Base-by-base conservation (phyloP, 2,113 vertebrate species). In the Struthidea cinerea region DNA sequence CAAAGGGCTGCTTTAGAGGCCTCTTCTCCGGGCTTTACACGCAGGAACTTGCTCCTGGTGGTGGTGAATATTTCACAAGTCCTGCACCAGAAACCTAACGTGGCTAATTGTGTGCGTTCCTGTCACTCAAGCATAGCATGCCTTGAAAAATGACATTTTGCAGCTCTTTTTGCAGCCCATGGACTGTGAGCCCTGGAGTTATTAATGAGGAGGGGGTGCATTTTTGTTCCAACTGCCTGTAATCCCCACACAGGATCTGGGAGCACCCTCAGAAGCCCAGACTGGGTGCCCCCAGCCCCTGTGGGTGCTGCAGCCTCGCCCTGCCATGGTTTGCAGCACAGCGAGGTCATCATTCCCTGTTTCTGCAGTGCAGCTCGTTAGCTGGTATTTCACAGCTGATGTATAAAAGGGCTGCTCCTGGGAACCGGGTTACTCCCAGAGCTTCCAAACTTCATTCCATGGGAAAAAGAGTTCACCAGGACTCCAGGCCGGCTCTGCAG, bases 41-140 rank as follows among this genome's bases (percentile, higher is more conserved):
- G 49, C n/a, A 59, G 56, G 67, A 70, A 11, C 17, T 76, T 71
- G 80, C 44, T 37, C 44, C 33, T 4, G 39, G 78, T 53, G 28
- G 64, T 53, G 49, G 39, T 92, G 69, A 95, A 95, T 85, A 90
- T 87, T 92, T 95, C 33, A 94, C 69, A 46, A 55, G 61, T 32
- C 65, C 67, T 67, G 52, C 84, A 93, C 68, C 69, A 91, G 63
- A 73, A 87, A 89, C 81, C 20, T 24, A 61, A 78, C n/a, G 35
- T 10, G 30, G 33, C 21, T 87, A 57, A 89, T 84, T 56, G 30
- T 61, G 42, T n/a, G 52, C 1, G 1, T 69, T 84, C 26, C 69
- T 61, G 85, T 33, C 85, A 42, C 23, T 75, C 82, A 41, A 78
- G 85, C 82, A 67, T 61, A 50, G 35, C 65, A 44, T 23, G 85